Base-by-base conservation (phyloP, 2,888 invertebrate species). In the Myopa testacea region DNA sequence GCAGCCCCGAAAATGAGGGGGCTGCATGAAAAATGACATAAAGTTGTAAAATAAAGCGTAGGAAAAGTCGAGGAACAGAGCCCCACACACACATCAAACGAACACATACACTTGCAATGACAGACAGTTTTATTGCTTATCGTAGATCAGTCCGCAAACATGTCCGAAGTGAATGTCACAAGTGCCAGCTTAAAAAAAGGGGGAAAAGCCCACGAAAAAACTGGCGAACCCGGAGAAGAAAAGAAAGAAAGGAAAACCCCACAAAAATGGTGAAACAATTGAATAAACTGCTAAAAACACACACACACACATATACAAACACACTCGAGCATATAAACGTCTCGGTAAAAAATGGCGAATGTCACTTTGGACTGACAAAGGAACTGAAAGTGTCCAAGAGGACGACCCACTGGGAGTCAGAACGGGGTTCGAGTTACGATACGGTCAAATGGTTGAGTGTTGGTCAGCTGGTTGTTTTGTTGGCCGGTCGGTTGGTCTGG, bases 111-210 rank as follows among this genome's bases (percentile, higher is more conserved):
- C 50, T 63, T 40, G 34, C 74, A 63, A 50, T 73, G 74, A 52
- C 79, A 80, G 81, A 82, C 81, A 81, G 75, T 81, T 82, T 82
- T 82, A 83, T 81, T 82, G 80, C 80, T 81, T 81, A 80, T 81
- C 82, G 81, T 81, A 79, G 75, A 81, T 82, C 83, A 82, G 78
- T 72, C 68, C 58, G 80, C 75, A 80, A 81, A 80, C 77, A 79
- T 78, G 77, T 79, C 79, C 74, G 63, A 50, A 65, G 74, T 65
- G 26, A 60, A 50, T 68, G 75, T 40, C 63, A 74, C 65, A 74
- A 74, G 74, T 65, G 14, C 16, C 52, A 52, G 16, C 16, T n/a
- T 52, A 26, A 65, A 63, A 74, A 65, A 10, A 19, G 38, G n/a
- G 12, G 45, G 8, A 58, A 7, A 37, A 37, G 1, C 5, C 4